These are phyloP conservation scores for Paradoxurus hermaphroditus DNA, from an alignment of 2,113 vertebrate species.

Conservation along the genomic window DNA sequence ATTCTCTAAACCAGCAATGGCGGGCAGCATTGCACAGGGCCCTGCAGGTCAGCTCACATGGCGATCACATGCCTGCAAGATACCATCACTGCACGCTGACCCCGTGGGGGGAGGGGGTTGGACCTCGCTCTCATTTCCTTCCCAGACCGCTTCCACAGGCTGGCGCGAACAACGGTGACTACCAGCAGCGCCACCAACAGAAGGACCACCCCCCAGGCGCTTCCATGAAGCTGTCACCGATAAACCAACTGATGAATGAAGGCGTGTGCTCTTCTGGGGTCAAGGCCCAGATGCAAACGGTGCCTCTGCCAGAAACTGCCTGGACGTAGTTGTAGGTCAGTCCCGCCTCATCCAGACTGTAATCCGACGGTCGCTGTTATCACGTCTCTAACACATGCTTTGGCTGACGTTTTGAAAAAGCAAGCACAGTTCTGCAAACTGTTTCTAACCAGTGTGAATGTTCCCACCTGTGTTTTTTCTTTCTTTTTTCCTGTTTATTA, in stretches of 20 bases:
- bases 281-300: not conserved
- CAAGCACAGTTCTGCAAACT: conserved; percentile 54
- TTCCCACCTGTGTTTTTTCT: conserved; percentile 38
- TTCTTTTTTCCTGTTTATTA: not conserved
- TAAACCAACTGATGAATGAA: not conserved
- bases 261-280: not conserved
- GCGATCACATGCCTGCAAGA: not conserved
- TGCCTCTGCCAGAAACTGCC: not conserved
- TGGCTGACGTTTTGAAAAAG: conserved; percentile 55
- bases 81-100: not conserved
- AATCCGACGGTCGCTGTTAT: not conserved
- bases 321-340: not conserved
- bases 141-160: not conserved
- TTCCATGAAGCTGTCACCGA: not conserved
- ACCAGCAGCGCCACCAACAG: not conserved
- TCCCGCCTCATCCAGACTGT: not conserved
- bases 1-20: not conserved
- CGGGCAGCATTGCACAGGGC: not conserved
- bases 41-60: not conserved
- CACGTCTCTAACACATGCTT: not conserved
- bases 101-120: too few species aligned
- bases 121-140: not conserved
- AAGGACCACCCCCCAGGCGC: not conserved
- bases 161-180: not conserved
- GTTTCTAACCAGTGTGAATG: conserved; percentile 58